Conservation (phyloP, 2,113 vertebrate species). For the Parotia lawesii region DNA sequence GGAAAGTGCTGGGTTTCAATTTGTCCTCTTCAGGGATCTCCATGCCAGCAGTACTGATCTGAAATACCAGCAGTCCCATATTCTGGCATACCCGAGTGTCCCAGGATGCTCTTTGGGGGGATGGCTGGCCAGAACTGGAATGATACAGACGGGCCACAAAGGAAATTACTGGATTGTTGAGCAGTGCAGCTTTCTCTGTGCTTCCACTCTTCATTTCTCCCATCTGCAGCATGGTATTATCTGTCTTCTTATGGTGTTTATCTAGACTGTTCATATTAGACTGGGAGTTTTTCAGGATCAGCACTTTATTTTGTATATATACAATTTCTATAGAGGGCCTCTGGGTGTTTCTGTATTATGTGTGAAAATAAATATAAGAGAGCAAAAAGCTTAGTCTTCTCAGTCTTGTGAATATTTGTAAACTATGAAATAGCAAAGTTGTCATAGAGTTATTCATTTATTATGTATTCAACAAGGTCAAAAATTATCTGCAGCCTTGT, state of each 20-base stretch:
- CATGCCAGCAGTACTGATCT: not conserved
- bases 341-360: not conserved
- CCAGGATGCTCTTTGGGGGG: not conserved
- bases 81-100: rapidly evolving
- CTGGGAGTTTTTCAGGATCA: not conserved
- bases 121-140: not conserved
- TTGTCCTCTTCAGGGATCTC: not conserved
- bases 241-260: not conserved
- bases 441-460: not conserved
- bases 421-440: not conserved
- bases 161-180: rapidly evolving
- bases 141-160: not conserved
- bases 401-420: not conserved
- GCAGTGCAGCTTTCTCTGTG: not conserved
- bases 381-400: not conserved
- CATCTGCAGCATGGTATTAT: not conserved
- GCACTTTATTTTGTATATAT: not conserved
- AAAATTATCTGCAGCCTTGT: not conserved
- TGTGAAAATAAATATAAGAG: not conserved
- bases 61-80: not conserved
- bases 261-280: not conserved
- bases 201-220: not conserved
- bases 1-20: not conserved
- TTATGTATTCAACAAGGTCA: not conserved
- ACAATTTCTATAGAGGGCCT: not conserved